These are phyloP conservation scores for Vipera latastei DNA, from an alignment of 2,797 vertebrate genomes.

Conservation along the genomic window DNA sequence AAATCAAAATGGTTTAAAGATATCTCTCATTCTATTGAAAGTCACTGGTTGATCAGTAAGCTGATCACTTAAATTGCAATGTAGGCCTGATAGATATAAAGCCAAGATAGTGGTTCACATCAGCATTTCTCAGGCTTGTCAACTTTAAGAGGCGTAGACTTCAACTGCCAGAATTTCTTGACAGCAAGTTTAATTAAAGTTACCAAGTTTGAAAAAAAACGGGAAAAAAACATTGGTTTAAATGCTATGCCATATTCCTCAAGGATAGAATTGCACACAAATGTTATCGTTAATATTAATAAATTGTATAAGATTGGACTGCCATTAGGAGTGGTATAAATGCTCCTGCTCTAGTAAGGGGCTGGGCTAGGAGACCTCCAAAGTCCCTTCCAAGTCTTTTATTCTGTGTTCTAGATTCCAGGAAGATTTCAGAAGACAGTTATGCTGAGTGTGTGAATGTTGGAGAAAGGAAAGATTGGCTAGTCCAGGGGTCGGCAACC, in stretches of 20 bases:
- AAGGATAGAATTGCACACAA: not conserved
- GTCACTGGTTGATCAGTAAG: not conserved
- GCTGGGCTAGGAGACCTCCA: too few relatives aligned
- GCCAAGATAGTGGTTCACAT: not conserved
- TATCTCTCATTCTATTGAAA: not conserved
- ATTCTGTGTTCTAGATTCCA: not conserved
- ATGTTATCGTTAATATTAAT: not conserved
- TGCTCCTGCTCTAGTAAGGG: too few relatives aligned
- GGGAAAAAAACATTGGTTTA: not conserved
- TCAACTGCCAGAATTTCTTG: not conserved
- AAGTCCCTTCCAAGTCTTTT: too few relatives aligned
- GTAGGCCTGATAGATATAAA: not conserved
- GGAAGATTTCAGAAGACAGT: not conserved
- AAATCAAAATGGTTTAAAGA: not conserved
- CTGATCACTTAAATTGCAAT: not conserved
- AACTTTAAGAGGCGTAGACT: not conserved
- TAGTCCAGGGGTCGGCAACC: too few relatives aligned
- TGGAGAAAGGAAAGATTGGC: not conserved
- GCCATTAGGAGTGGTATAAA: not conserved
- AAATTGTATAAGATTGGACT: not conserved
- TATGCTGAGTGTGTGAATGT: not conserved
- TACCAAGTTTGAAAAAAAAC: not conserved
- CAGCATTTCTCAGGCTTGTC: not conserved
- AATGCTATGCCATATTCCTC: not conserved
- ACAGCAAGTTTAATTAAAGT: not conserved